Base-by-base conservation (phyloP, 2,888 invertebrate species). In the Nymphalis polychloros region DNA sequence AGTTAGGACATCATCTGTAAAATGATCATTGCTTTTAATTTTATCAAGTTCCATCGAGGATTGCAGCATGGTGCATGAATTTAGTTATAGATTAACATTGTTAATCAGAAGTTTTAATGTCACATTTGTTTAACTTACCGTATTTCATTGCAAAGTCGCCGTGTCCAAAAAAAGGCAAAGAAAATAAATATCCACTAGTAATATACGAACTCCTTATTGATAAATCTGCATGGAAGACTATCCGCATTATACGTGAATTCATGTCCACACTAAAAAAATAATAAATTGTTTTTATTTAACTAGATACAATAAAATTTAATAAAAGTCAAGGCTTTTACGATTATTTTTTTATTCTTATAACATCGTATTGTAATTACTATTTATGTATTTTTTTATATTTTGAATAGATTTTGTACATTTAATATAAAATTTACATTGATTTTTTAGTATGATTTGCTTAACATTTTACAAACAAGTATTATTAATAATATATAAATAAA, bases 141-240 rank as follows among this genome's bases (percentile, higher is more conserved):
- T 80, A 64, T 76, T 77, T 78, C 17, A 83, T 63, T 66, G 75
- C 76, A 75, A 83, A 75, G 20, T 81, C 75, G 13, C 90, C 90
- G 46, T 89, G 85, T 20, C 90, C 90, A 55, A 90, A 23, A 27
- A 63, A 27, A 23, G 63, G 63, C 31, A 63, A 27, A 1, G 19
- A 27, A 55, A 63, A 81, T 2, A 90, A 73, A 61, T 78, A 76
- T 5, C 90, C 90, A 1, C 81, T 75, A 8, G 89, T 79, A n/a
- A 71, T 77, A 66, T 82, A 82, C 47, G 74, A 72, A 6, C 79
- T 76, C 50, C 73, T 78, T 60, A 78, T 48, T 1, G 71, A 66
- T 17, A 73, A 66, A 62, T 87, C 82, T 0, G 78, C 16, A 27
- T 83, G 82, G 67, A 78, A 85, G 7, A 72, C 69, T 0, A 88